These are phyloP conservation scores for Lampris megalopsis DNA, from an alignment of 2,113 vertebrate genomes.

Conservation along the genomic window DNA sequence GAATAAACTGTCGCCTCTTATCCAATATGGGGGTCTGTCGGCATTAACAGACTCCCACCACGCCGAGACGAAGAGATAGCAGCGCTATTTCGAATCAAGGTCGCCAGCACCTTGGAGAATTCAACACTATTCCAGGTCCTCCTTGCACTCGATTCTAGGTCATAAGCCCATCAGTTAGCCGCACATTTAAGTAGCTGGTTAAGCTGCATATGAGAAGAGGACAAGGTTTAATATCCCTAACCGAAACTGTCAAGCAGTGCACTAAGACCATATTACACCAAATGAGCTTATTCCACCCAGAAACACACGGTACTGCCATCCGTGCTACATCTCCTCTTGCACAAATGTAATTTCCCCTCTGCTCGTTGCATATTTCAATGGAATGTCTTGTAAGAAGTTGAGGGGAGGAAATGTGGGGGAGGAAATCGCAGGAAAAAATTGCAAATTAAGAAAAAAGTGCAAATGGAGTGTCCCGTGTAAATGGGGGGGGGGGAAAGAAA, in stretches of 20 bases:
- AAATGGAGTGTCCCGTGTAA: slow-evolving; percentile 46
- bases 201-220: slow-evolving; percentile 36
- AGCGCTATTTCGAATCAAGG: slow-evolving; percentile 67
- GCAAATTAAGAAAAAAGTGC: slow-evolving; percentile 21
- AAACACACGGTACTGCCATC: slow-evolving; percentile 15
- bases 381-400: slow-evolving; percentile 19
- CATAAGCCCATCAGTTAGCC: slow-evolving; percentile 59
- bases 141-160: slow-evolving; percentile 66
- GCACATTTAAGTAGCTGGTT: slow-evolving; percentile 49
- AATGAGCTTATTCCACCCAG: slow-evolving; percentile 49
- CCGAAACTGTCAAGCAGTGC: slow-evolving; percentile 37
- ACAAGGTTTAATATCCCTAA: slow-evolving; percentile 46
- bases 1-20: slow-evolving; percentile 28
- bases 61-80: slow-evolving; percentile 51
- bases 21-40: slow-evolving; percentile 20
- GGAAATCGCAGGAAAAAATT: slow-evolving; percentile 7
- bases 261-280: slow-evolving; percentile 33
- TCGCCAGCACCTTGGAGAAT: slow-evolving; percentile 74
- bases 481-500: slow-evolving; percentile 18
- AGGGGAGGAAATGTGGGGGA: neutral
- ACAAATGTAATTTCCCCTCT: slow-evolving; percentile 12
- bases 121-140: slow-evolving; percentile 51
- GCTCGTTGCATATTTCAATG: slow-evolving; percentile 12
- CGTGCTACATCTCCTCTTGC: neutral
- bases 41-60: slow-evolving; percentile 4